A percentile compares a stretch with the other conserved stretches of the same genome.
phyloP scores from a whole-genome alignment of 2,888 invertebrate species.

The Oligia strigilis region DNA sequence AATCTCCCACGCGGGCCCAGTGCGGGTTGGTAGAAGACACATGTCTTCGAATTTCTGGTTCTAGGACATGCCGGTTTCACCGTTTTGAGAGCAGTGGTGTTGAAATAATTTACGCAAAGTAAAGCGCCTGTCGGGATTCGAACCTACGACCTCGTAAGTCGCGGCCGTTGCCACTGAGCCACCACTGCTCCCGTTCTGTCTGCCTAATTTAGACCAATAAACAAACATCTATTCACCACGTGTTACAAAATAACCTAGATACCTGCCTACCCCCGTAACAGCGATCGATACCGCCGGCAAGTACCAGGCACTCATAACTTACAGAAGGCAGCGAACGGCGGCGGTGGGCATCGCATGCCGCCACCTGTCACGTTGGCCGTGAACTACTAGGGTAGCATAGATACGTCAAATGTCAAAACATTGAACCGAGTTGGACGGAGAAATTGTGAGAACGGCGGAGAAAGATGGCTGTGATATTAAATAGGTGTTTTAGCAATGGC shows the following conservation, averaged over 20 bases:
- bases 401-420: slow-evolving; percentile 49
- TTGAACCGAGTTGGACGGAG: background rate
- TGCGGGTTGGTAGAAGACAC: too few species aligned
- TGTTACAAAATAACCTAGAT: slow-evolving; percentile 20
- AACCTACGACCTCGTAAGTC: too few species aligned
- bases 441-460: background rate
- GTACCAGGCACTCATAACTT: slow-evolving; percentile 56
- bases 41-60: too few species aligned
- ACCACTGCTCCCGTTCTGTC: too few species aligned
- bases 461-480: background rate
- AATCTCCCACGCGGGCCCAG: too few species aligned
- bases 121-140: too few species aligned
- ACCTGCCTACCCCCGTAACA: slow-evolving; percentile 25
- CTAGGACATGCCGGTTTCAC: too few species aligned
- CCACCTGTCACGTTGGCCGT: slow-evolving; percentile 57
- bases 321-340: slow-evolving; percentile 20
- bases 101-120: too few species aligned
- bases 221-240: background rate
- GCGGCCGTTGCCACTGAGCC: too few species aligned
- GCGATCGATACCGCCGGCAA: slow-evolving; percentile 49
- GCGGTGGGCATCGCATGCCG: slow-evolving; percentile 41
- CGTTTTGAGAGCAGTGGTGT: too few species aligned
- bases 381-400: slow-evolving; percentile 54
- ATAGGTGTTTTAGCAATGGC: background rate
- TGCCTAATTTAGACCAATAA: background rate